Evolutionary conservation across 23 tunicate species (phyloP), one percentile per base, ranked within the genome.

Genomic region (Trididemnum miniatum): DNA sequence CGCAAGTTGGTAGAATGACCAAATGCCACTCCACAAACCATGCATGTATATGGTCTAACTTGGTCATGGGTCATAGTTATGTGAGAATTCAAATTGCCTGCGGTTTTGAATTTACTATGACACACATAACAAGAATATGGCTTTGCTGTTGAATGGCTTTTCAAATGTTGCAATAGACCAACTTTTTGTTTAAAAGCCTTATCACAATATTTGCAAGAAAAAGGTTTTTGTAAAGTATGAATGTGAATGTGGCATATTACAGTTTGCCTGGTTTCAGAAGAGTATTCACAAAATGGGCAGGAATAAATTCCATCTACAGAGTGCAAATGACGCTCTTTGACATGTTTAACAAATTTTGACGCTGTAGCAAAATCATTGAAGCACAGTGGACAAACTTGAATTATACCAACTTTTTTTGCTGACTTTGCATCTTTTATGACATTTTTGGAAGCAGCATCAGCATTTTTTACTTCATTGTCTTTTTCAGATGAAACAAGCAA

Each of bases 181-280:
- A 80, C 82, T 51, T 77, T 76, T 51, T 88, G 93, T 25, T 67
- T 50, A 52, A 88, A 88, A 1, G 69, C 18, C 57, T 88, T 88
- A 22, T 62, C 72, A 44, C 93, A 88, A 38, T 82, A 29, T 20
- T 67, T 31, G 37, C 93, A 88, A 22, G 65, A 31, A 76, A 40
- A 83, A 22, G 87, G 87, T 44, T 83, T 83, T 15, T 83, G 87
- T 26, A 52, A 54, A n/a, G 83, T 83, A 77, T 88, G 93, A 36
- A 51, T 65, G 26, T 87, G 69, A 38, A 83, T 26, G 72, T 88
- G 93, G 27, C 38, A 64, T 37, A 29, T 60, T 0, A 81, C 54
- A 12, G 82, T 39, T 7, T 57, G 2, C 35, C 49, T 73, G 1
- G 59, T 31, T 52, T 73, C 82, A 18, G 85, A 34, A 31, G 35